A percentile compares a stretch with the other conserved stretches of the same genome.
Evolutionary conservation across 2,888 invertebrate genomes (phyloP).

Genomic region (Chelonus formosanus): DNA sequence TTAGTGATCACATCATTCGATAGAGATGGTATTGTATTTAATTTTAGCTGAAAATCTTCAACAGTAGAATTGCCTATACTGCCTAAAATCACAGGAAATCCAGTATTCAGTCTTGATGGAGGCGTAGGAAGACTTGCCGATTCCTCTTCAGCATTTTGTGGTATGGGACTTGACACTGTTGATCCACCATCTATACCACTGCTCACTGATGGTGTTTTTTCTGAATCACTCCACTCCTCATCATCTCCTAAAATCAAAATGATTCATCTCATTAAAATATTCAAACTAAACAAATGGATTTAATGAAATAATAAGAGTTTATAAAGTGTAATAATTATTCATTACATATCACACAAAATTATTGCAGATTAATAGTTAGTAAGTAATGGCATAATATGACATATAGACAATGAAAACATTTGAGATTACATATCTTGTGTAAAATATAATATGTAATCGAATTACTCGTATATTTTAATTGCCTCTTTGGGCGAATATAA

Average conservation of each 20-base stretch:
- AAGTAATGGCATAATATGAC: too few species aligned
- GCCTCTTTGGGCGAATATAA: slow-evolving; percentile 52
- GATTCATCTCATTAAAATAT: background rate
- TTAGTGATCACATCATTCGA: slow-evolving; percentile 55
- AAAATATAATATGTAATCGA: slow-evolving; percentile 38
- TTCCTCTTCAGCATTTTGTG: slow-evolving; percentile 57
- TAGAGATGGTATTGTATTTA: slow-evolving; percentile 46
- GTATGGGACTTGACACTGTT: slow-evolving; percentile 59
- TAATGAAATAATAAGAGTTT: too few species aligned
- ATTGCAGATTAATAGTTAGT: too few species aligned
- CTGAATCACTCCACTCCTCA: slow-evolving; percentile 65
- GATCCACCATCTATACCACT: slow-evolving; percentile 62
- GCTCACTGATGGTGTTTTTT: slow-evolving; percentile 63
- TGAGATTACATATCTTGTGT: too few species aligned
- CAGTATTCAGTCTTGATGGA: slow-evolving; percentile 50
- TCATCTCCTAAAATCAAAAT: slow-evolving; percentile 59
- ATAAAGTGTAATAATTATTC: too few species aligned
- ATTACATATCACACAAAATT: too few species aligned
- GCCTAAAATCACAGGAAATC: slow-evolving; percentile 27
- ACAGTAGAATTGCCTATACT: slow-evolving; percentile 42
- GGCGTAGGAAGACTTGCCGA: slow-evolving; percentile 50
- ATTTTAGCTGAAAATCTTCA: slow-evolving; percentile 57
- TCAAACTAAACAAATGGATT: background rate
- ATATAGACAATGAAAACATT: too few species aligned
- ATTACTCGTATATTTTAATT: slow-evolving; percentile 61